A percentile compares a stretch with the other conserved stretches of the same genome.
phyloP scores from a whole-genome alignment of 92 coral and sea anemone species.

The Paramuricea clavata region DNA sequence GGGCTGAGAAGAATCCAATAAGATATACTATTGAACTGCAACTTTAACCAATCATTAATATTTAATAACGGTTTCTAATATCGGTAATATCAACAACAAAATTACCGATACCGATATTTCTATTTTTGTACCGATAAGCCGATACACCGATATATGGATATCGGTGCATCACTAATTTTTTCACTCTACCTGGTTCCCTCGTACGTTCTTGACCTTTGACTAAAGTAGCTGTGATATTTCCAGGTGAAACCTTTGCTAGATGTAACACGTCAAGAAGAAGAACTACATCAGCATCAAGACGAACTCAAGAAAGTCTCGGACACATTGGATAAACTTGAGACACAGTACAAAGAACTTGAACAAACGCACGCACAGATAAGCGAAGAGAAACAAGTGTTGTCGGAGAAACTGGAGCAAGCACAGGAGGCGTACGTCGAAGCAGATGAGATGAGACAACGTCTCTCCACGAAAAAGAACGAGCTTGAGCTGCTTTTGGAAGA shows the following conservation, averaged over 20 bases:
- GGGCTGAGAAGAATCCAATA: too few species aligned
- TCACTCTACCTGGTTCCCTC: too few species aligned
- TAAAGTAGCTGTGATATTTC: neutral
- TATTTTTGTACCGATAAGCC: too few species aligned
- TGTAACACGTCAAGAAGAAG: conserved; percentile 97
- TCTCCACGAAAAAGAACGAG: conserved; percentile 85
- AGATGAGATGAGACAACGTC: conserved; percentile 96
- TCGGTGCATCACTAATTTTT: too few species aligned
- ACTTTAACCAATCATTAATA: too few species aligned
- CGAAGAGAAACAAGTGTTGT: conserved; percentile 88
- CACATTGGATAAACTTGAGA: conserved; percentile 88
- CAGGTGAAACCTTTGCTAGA: conserved; percentile 89
- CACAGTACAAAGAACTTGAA: conserved; percentile 72
- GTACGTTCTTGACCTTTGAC: too few species aligned
- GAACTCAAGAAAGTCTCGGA: conserved; percentile 78
- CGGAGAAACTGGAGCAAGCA: conserved; percentile 90
- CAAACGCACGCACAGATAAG: conserved; percentile 84
- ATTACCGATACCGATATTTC: too few species aligned
- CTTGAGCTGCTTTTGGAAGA: conserved; percentile 90
- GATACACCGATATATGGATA: too few species aligned
- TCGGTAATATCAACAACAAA: too few species aligned
- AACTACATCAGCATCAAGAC: conserved; percentile 85
- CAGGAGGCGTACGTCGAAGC: conserved; percentile 92
- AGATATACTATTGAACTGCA: too few species aligned
- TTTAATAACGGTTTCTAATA: too few species aligned